Evolutionary conservation across 2,888 invertebrate genomes (phyloP).

Genomic region (Tetragnatha montana): DNA sequence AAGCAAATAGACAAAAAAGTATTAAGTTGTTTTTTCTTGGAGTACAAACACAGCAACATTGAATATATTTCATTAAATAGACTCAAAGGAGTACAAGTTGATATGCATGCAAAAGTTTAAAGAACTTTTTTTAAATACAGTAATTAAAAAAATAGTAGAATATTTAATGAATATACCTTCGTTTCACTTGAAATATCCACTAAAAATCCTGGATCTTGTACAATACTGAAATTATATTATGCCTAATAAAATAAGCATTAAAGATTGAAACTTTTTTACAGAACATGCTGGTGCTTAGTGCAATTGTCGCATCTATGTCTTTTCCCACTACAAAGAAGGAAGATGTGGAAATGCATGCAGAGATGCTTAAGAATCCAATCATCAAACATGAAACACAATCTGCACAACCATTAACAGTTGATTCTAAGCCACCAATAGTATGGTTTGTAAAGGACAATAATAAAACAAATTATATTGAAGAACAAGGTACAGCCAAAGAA

Average conservation of each 20-base stretch:
- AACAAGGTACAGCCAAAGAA: constrained; percentile 7
- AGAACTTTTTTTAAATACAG: too few relatives aligned
- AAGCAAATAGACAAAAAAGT: too few relatives aligned
- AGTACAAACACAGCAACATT: too few relatives aligned
- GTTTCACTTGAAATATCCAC: too few relatives aligned
- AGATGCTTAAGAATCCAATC: not conserved
- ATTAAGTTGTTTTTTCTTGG: too few relatives aligned
- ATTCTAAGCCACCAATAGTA: not conserved
- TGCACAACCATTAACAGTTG: not conserved
- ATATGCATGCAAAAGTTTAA: too few relatives aligned
- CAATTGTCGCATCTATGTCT: constrained; percentile 18
- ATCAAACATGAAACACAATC: not conserved
- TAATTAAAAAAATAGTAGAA: too few relatives aligned
- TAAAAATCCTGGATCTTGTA: too few relatives aligned
- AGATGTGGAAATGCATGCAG: not conserved
- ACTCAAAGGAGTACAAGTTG: too few relatives aligned
- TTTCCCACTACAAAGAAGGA: constrained; percentile 12
- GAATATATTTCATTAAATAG: too few relatives aligned
- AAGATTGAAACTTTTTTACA: constrained; percentile 5
- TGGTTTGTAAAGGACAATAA: constrained; percentile 8
- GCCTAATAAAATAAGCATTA: not conserved
- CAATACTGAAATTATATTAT: not conserved
- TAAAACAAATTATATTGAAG: not conserved
- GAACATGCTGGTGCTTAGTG: constrained; percentile 27
- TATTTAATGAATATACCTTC: too few relatives aligned